Percentiles rank a stretch among this genome's conserved stretches.
Evolutionary conservation across 2,888 invertebrate genomes (phyloP).

Genomic region (Xylota segnis): DNA sequence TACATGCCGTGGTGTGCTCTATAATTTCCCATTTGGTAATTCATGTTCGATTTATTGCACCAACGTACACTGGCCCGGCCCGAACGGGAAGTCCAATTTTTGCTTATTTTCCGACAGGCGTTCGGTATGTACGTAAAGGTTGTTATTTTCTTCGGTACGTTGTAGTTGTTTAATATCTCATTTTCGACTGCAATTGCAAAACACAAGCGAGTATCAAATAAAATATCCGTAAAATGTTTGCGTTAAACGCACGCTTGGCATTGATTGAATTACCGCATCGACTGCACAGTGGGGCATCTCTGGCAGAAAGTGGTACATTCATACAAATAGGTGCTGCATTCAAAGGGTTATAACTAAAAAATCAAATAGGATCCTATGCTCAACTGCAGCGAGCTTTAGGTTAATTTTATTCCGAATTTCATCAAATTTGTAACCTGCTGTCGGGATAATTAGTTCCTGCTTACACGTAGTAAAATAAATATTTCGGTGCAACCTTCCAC

Average conservation of each 20-base stretch:
- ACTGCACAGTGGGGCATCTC: neutral
- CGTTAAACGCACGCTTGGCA: slow-evolving; percentile 13
- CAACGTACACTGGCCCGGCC: slow-evolving; percentile 5
- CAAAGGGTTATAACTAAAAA: too few species aligned
- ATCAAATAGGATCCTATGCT: too few species aligned
- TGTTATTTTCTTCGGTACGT: slow-evolving; percentile 3
- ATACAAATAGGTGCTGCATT: too few species aligned
- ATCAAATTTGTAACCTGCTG: too few species aligned
- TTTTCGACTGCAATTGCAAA: slow-evolving; percentile 22
- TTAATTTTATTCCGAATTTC: too few species aligned
- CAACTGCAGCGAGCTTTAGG: too few species aligned
- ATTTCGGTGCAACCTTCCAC: too few species aligned
- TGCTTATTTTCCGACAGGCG: slow-evolving; percentile 12
- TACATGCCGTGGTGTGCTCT: neutral
- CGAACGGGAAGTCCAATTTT: slow-evolving; percentile 3
- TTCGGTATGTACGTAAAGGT: neutral
- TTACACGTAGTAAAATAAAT: too few species aligned
- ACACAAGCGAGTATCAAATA: slow-evolving; percentile 19
- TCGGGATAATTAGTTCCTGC: too few species aligned
- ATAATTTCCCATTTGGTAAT: slow-evolving; percentile 45
- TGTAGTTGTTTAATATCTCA: slow-evolving; percentile 45
- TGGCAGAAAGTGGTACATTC: neutral
- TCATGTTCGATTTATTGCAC: slow-evolving; percentile 47
- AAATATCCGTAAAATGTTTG: slow-evolving; percentile 27
- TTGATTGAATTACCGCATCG: slow-evolving; percentile 27